Evolutionary conservation across 1,140 invertebrate species (phyloP).

Genomic region (Marisa cornuarietis): DNA sequence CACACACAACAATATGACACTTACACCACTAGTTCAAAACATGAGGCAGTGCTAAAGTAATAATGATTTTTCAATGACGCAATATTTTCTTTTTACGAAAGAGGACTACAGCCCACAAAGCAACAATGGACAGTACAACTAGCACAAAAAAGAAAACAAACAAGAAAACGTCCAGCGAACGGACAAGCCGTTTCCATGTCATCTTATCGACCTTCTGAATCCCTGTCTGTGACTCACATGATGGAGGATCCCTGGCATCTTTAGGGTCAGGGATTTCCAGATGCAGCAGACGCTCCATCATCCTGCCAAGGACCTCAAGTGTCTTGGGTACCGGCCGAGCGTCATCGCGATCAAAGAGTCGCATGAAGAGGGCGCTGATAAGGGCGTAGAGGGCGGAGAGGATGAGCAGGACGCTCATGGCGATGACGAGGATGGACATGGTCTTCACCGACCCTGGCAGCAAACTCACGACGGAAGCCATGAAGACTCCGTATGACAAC

Average conservation of each 20-base stretch:
- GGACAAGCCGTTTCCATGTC: conserved; percentile 10
- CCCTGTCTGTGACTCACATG: no score
- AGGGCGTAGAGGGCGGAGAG: conserved; percentile 11
- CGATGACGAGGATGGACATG: background rate
- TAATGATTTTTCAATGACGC: no score
- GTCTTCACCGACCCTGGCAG: conserved; percentile 13
- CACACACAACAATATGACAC: no score
- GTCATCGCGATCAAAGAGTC: conserved; percentile 9
- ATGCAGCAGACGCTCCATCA: background rate
- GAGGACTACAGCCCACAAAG: background rate
- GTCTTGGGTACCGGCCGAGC: background rate
- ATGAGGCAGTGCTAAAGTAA: no score
- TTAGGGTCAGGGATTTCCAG: background rate
- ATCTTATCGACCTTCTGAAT: background rate
- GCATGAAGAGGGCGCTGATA: conserved; percentile 4
- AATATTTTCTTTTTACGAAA: no score
- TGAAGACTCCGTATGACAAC: conserved; percentile 22
- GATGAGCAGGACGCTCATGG: background rate
- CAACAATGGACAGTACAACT: background rate
- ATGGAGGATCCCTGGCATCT: no score
- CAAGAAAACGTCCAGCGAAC: conserved; percentile 7
- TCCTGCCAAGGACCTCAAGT: background rate
- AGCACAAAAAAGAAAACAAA: conserved; percentile 1
- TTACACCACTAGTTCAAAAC: no score
- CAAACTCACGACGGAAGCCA: conserved; percentile 12